Percentiles rank a stretch among this genome's conserved stretches.
Evolutionary conservation across 23 tunicate species (phyloP).

Genomic region (Phallusia fumigata): DNA sequence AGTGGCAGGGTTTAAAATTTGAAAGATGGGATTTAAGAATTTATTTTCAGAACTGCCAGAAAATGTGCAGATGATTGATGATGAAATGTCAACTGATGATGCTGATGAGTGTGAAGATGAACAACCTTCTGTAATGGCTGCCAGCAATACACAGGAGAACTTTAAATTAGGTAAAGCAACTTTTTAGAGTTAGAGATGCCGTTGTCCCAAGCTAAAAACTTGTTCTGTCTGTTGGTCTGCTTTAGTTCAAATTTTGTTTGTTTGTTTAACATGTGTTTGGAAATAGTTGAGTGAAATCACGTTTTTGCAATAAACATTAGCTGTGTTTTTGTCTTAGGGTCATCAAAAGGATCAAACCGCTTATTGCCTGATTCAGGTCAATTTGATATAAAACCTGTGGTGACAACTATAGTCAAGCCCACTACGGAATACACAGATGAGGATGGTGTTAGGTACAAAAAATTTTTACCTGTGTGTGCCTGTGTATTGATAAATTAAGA

Average conservation of each 20-base stretch:
- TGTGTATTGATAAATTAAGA: neutral
- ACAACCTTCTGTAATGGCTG: conserved; percentile 6
- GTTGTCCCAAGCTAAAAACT: no score
- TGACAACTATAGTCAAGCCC: conserved; percentile 3
- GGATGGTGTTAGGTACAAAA: conserved; percentile 57
- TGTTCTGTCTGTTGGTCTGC: no score
- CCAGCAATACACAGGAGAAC: neutral
- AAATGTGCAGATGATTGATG: conserved; percentile 44
- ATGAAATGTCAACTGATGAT: conserved; percentile 86
- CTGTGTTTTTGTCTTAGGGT: neutral
- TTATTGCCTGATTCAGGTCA: neutral
- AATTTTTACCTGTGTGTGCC: neutral
- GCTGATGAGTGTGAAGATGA: conserved; percentile 91
- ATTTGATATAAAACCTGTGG: neutral
- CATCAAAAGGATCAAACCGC: neutral
- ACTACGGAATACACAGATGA: conserved; percentile 49
- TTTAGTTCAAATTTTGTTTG: no score
- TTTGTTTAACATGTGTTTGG: neutral
- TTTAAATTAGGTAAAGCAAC: neutral
- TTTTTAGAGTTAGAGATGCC: no score
- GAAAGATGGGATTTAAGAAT: no score
- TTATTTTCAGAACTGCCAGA: conserved; percentile 67
- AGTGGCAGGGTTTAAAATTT: no score
- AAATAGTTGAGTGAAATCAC: neutral
- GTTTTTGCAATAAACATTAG: neutral